Evolutionary conservation across 2,113 vertebrate genomes (phyloP).

Genomic region (Platysternon megacephalum): DNA sequence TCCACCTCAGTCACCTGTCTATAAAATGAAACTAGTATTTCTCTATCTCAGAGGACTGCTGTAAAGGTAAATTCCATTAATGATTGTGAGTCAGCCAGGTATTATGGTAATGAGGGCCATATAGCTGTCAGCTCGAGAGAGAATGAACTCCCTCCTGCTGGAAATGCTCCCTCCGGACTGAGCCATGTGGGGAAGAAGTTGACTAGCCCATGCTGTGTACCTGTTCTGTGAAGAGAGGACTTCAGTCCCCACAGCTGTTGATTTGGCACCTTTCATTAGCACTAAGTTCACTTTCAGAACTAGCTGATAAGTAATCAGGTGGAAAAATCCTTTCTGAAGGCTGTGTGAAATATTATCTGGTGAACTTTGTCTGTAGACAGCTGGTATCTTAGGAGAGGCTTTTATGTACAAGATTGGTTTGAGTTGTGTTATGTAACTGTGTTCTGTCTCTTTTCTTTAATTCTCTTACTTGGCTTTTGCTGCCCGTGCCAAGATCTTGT

Average conservation of each 20-base stretch:
- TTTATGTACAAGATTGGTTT: neutral
- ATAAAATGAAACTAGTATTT: neutral
- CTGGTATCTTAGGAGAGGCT: neutral
- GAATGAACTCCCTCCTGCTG: neutral
- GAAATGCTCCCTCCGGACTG: constrained; percentile 40
- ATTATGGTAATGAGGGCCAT: constrained; percentile 8
- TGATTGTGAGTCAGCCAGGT: constrained; percentile 28
- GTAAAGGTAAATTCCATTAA: neutral
- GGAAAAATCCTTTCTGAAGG: neutral
- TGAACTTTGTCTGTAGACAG: neutral
- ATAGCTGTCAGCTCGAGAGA: neutral
- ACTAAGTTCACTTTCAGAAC: constrained; percentile 35
- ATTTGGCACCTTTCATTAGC: constrained; percentile 22
- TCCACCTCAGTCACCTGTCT: neutral
- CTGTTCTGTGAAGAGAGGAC: neutral
- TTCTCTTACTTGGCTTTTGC: neutral
- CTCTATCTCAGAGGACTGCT: neutral
- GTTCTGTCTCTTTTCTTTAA: neutral
- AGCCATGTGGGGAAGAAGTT: neutral
- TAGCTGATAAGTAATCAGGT: constrained; percentile 4
- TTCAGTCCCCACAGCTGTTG: constrained; percentile 37
- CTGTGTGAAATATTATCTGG: neutral
- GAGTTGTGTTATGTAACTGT: neutral
- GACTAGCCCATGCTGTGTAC: fast-evolving
- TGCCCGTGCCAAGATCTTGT: neutral